phyloP scores from a whole-genome alignment of 2,888 invertebrate genomes.

The Tribolium freemani region DNA sequence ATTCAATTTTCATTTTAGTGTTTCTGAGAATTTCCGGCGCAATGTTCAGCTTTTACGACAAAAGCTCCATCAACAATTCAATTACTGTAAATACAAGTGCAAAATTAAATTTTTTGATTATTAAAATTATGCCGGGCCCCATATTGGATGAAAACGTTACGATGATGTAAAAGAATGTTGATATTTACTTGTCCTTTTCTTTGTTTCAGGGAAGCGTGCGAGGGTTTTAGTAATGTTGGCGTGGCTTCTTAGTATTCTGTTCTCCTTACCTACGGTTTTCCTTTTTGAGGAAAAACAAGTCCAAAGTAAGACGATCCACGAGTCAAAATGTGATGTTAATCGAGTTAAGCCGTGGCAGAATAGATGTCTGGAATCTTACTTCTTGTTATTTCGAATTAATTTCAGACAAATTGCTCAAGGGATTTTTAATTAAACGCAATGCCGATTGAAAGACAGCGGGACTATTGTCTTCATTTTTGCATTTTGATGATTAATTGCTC shows the following conservation, averaged over 20 bases:
- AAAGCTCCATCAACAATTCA: slow-evolving; percentile 39
- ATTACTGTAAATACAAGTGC: slow-evolving; percentile 42
- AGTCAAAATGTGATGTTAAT: slow-evolving; percentile 8
- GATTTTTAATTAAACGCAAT: background rate
- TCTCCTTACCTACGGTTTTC: slow-evolving; percentile 86
- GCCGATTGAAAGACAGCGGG: background rate
- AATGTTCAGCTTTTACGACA: slow-evolving; percentile 46
- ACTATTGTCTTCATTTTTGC: background rate
- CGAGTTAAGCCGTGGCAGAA: background rate
- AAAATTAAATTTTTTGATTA: slow-evolving; percentile 40
- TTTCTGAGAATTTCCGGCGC: slow-evolving; percentile 10
- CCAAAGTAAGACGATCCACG: slow-evolving; percentile 72
- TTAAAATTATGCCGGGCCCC: slow-evolving; percentile 22
- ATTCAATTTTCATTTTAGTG: slow-evolving; percentile 38
- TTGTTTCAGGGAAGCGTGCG: slow-evolving; percentile 85
- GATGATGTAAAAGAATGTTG: slow-evolving; percentile 26
- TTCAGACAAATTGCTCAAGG: background rate
- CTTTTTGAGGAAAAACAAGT: slow-evolving; percentile 85
- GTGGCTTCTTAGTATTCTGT: slow-evolving; percentile 86
- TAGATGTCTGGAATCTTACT: background rate
- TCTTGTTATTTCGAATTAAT: background rate
- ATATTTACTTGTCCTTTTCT: slow-evolving; percentile 21
- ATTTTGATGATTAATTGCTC: background rate
- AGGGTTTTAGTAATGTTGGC: slow-evolving; percentile 83
- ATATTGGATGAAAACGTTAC: slow-evolving; percentile 9